phyloP scores from a whole-genome alignment of 2,888 invertebrate species.

The Callinectes sapidus region DNA sequence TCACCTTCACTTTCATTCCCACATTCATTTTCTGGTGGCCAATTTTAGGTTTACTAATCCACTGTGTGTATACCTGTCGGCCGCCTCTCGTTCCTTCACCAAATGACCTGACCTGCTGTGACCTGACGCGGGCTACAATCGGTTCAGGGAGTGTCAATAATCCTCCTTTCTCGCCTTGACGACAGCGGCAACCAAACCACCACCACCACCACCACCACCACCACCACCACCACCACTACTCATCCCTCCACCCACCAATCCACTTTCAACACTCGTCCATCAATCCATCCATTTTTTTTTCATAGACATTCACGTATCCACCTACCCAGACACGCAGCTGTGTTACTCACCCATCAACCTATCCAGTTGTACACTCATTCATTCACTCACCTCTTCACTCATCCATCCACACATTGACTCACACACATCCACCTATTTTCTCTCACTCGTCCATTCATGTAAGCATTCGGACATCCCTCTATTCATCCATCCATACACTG shows the following conservation, averaged over 20 bases:
- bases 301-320: background rate
- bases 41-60: background rate
- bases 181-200: background rate
- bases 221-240: background rate
- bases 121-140: background rate
- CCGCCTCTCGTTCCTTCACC: background rate
- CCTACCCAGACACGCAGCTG: too few relatives aligned
- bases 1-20: background rate
- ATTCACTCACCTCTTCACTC: too few relatives aligned
- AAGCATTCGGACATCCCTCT: too few relatives aligned
- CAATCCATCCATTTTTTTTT: background rate
- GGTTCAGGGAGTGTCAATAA: background rate
- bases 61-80: background rate
- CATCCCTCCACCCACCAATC: background rate
- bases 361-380: too few relatives aligned
- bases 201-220: background rate
- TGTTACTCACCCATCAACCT: too few relatives aligned
- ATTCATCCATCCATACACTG: too few relatives aligned
- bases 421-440: too few relatives aligned
- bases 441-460: too few relatives aligned
- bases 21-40: background rate
- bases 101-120: background rate
- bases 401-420: too few relatives aligned
- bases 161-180: background rate
- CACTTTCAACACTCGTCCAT: background rate